These are phyloP conservation scores for Nemotelus nigrinus DNA, from an alignment of 2,888 invertebrate genomes.

Conservation along the genomic window DNA sequence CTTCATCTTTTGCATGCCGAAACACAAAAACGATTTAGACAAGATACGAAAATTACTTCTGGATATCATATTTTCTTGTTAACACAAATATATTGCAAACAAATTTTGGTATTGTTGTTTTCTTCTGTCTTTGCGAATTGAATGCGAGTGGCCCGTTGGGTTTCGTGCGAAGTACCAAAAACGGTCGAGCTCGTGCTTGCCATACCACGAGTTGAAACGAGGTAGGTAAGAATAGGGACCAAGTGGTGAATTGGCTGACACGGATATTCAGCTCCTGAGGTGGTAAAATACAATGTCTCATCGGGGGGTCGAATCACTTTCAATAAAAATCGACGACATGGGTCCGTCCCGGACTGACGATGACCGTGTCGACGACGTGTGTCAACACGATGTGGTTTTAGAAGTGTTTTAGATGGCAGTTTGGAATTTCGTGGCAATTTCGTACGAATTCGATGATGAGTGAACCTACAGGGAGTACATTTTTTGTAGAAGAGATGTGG, in stretches of 20 bases:
- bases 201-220: too few relatives aligned
- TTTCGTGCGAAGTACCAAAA: too few relatives aligned
- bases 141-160: too few relatives aligned
- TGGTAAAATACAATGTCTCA: slow-evolving; percentile 42
- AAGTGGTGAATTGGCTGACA: slow-evolving; percentile 29
- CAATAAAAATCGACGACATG: slow-evolving; percentile 19
- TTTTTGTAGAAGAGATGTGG: too few relatives aligned
- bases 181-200: too few relatives aligned
- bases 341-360: background rate
- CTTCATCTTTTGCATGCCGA: background rate
- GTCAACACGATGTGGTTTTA: too few relatives aligned
- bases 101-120: background rate
- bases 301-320: slow-evolving; percentile 35
- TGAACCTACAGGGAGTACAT: too few relatives aligned
- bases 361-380: too few relatives aligned
- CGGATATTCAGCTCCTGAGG: slow-evolving; percentile 37
- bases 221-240: background rate
- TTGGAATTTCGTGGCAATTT: too few relatives aligned
- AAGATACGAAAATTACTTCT: slow-evolving; percentile 17
- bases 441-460: too few relatives aligned
- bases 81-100: slow-evolving; percentile 19
- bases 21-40: slow-evolving; percentile 16
- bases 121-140: background rate
- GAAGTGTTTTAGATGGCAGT: too few relatives aligned
- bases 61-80: slow-evolving; percentile 35